Conservation (phyloP, 2,797 vertebrate species). For the Spea hammondii region DNA sequence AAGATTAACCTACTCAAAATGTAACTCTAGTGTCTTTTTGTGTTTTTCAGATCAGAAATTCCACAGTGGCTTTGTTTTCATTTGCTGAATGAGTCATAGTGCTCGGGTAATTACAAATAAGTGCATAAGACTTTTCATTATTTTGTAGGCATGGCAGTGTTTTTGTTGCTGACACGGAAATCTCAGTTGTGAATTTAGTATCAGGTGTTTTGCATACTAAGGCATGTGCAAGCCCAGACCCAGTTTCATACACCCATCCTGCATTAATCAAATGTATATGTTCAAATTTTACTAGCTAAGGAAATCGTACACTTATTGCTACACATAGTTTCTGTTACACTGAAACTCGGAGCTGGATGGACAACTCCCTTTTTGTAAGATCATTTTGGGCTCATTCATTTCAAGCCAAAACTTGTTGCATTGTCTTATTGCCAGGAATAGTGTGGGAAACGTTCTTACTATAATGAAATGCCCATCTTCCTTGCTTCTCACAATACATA, state of each 20-base stretch:
- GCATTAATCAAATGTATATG: conserved; percentile 35
- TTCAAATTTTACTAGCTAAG: conserved; percentile 37
- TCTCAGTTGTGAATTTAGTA: conserved; percentile 16
- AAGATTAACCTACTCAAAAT: too few relatives aligned
- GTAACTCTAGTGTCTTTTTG: too few relatives aligned
- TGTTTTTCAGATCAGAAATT: conserved; percentile 17
- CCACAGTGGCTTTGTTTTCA: conserved; percentile 19
- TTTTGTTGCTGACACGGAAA: conserved; percentile 22
- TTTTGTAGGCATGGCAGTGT: conserved; percentile 33
- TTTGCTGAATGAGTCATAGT: conserved; percentile 20
- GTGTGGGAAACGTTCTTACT: conserved; percentile 33
- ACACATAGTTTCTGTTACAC: conserved; percentile 35
- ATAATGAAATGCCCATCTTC: conserved; percentile 1
- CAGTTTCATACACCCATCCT: conserved; percentile 44
- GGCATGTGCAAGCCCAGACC: conserved; percentile 22
- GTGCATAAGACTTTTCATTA: conserved; percentile 37
- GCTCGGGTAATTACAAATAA: conserved; percentile 33
- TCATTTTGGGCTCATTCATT: conserved; percentile 37
- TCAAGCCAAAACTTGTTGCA: conserved; percentile 37
- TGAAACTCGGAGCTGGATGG: conserved; percentile 25
- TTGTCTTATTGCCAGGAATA: conserved; percentile 15
- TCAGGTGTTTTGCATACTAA: conserved; percentile 35
- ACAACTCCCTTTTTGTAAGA: conserved; percentile 37
- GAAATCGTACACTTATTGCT: conserved; percentile 22
- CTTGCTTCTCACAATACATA: conserved; percentile 3